Evolutionary conservation across 2,888 invertebrate species (phyloP), one percentile per base, ranked within the genome.

Genomic region (Periphyllus acericola): DNA sequence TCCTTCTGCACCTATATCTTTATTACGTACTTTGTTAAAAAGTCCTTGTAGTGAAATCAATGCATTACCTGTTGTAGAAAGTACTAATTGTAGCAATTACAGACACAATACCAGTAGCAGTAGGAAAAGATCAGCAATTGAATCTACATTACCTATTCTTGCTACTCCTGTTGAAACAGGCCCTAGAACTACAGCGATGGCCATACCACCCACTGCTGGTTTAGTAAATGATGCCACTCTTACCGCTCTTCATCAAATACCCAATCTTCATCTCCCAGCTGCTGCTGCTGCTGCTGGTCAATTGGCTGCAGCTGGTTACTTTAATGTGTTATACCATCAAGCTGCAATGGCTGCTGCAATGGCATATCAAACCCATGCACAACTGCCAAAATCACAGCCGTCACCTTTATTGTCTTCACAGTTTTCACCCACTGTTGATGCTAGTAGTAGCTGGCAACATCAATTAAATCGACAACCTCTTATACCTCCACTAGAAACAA

Each of bases 261-360:
- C 75, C n/a, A 4, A 55, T 40, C 25, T 76, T 29, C 66, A 84
- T 14, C 76, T 52, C n/a, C 60, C 83, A 0, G 60, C 32, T 2
- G 9, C 74, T 17, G 74, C 74, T n/a, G n/a, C n/a, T 3, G 60
- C 83, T 6, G 68, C 40, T 32, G 66, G 29, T 29, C 81, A 81
- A 9, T 81, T 60, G 0, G 66, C 84, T 25, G 84, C 76, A 5
- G 84, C 84, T 14, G 60, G 68, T 19, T 85, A 85, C 40, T 78
- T 85, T 46, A 84, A 84, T 34, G 76, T 78, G n/a, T 68, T 84
- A 19, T 84, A 84, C 19, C 66, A 84, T 40, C 84, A 68, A 68
- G 66, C 60, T 8, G 84, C 84, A 25, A 76, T 84, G 66, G 84
- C 76, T 34, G 78, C 60, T 25, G 75, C 84, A n/a, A 85, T 78